Percentiles rank a stretch among this genome's conserved stretches.
These are phyloP conservation scores for Chrosomus eos DNA, from an alignment of 2,797 vertebrate species.

Conservation along the genomic window DNA sequence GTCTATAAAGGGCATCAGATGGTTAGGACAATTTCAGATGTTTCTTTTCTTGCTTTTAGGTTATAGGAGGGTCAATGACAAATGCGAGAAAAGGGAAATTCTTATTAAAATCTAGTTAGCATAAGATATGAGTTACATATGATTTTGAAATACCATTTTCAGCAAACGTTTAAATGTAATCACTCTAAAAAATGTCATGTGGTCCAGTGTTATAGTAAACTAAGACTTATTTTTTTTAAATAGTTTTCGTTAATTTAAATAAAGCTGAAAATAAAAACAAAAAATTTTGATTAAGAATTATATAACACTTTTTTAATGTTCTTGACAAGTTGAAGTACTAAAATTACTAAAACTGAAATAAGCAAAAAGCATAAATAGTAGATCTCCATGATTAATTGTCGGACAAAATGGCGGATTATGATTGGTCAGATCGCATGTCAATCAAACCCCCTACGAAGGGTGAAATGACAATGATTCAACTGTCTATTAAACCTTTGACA, in stretches of 20 bases:
- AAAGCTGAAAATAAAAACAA: neutral
- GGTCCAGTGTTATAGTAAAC: neutral
- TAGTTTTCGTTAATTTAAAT: neutral
- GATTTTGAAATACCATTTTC: neutral
- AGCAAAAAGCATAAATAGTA: too few relatives aligned
- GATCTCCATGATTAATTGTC: too few relatives aligned
- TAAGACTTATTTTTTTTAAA: neutral
- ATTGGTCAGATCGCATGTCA: too few relatives aligned
- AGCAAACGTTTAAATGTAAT: neutral
- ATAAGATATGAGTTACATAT: neutral
- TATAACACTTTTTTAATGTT: neutral
- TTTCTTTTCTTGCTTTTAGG: too few relatives aligned
- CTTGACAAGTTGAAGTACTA: neutral
- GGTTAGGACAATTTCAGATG: neutral
- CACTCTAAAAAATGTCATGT: neutral
- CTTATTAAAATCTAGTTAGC: neutral
- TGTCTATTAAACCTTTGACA: neutral
- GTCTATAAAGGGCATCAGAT: neutral
- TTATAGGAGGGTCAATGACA: neutral
- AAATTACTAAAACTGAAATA: too few relatives aligned
- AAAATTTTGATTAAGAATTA: too few relatives aligned
- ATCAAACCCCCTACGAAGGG: too few relatives aligned
- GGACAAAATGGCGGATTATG: too few relatives aligned
- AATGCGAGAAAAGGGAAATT: neutral
- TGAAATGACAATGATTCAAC: too few relatives aligned